Base-by-base conservation (phyloP, 2,888 invertebrate species). In the Caenorhabditis macrosperma region DNA sequence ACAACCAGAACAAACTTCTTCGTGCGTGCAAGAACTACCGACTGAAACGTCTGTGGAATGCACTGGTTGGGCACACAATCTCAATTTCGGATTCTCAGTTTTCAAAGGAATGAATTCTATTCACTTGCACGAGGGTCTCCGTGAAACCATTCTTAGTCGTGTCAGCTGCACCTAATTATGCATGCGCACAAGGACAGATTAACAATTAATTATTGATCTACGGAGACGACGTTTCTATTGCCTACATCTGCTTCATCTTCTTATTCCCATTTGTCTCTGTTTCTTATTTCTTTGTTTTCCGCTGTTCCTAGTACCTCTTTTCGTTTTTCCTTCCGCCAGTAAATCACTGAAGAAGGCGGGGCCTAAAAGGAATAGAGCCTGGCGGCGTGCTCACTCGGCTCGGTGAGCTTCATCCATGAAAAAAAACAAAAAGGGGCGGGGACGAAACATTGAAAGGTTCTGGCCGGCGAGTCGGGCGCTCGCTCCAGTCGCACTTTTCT, bases 201-300 rank as follows among this genome's bases (percentile, higher is more conserved):
- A 59, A 48, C 48, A 44, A 68, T 68, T 59, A 59, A 59, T 59
- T 68, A 67, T 67, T 67, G 57, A 67, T 67, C 46, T 44, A 33
- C 33, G 55, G 30, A 22, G 26, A 30, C 48, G 35, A 44, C 55
- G 44, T 55, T 55, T 67, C 66, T 67, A 55, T 44, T 30, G 20
- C 22, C 15, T 9, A 17, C 44, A 17, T 44, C 44, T 44, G 44
- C 38, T 44, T 57, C 44, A 28, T 44, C 17, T 44, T 28, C 24
- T 28, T 26, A n/a, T 60, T 30, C 24, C 33, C 22, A 30, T 22
- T 46, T n/a, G n/a, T 44, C 46, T n/a, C 20, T 7, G 17, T 3
- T n/a, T 17, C 54, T 33, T 17, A 33, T 20, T 17, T 33, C 6
- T 54, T 20, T 33, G 46, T 46, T 41, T 41, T 41, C 41, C 41